Percentiles rank a stretch among this genome's conserved stretches.
phyloP scores from a whole-genome alignment of 2,888 invertebrate species.

The Rotaria socialis region DNA sequence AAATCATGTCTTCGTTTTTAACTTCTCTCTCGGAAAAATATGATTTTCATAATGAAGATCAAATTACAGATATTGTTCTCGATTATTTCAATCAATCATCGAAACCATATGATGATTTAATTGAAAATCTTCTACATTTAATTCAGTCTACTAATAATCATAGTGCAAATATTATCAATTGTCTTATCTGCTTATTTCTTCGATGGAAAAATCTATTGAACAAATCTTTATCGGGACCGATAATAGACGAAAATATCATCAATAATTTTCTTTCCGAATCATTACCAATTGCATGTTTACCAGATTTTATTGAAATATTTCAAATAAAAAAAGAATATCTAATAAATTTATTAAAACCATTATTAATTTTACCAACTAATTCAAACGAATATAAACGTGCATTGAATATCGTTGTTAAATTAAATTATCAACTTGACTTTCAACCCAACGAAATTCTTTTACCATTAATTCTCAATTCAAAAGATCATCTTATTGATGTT shows the following conservation, averaged over 20 bases:
- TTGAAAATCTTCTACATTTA: neutral
- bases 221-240: neutral
- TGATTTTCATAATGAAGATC: neutral
- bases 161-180: neutral
- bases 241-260: neutral
- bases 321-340: neutral
- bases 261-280: neutral
- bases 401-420: neutral
- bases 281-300: neutral
- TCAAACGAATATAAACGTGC: neutral
- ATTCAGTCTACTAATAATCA: no score
- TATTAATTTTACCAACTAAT: neutral
- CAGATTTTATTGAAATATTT: conserved; percentile 9
- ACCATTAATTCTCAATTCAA: conserved; percentile 39
- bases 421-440: neutral
- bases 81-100: conserved; percentile 20
- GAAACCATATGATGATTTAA: neutral
- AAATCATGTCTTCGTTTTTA: neutral
- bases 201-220: neutral
- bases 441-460: conserved; percentile 38
- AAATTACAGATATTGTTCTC: neutral
- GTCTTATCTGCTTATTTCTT: neutral
- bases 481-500: conserved; percentile 41
- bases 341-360: neutral
- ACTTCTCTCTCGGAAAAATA: neutral